Percentiles rank a stretch among this genome's conserved stretches.
These are phyloP conservation scores for Puma concolor DNA, from an alignment of 2,113 vertebrate species.

Conservation along the genomic window DNA sequence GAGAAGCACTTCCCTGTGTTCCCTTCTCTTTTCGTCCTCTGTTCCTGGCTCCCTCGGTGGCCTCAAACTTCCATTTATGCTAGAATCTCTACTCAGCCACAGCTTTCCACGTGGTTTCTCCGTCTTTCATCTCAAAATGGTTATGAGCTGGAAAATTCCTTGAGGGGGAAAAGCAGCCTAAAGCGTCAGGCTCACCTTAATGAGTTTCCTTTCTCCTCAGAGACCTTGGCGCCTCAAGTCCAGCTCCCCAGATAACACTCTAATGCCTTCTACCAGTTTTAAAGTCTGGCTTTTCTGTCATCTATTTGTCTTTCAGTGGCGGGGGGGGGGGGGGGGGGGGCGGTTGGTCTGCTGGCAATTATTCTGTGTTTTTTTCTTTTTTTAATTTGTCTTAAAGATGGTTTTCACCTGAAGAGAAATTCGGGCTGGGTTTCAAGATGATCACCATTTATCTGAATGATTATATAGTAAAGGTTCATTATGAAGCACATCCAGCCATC, in stretches of 20 bases:
- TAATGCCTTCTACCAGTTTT: background rate
- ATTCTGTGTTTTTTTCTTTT: too few species aligned
- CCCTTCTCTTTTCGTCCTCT: background rate
- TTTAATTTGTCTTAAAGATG: background rate
- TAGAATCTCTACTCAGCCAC: background rate
- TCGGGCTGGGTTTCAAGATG: background rate
- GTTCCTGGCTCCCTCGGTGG: background rate
- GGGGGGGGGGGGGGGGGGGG: background rate
- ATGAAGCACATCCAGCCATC: background rate
- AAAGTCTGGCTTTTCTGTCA: background rate
- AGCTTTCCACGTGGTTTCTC: background rate
- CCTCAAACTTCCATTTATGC: background rate
- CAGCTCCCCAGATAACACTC: background rate
- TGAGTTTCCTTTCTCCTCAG: background rate
- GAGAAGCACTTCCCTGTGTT: background rate
- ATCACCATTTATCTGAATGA: background rate
- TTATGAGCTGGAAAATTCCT: background rate
- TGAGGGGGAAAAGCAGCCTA: background rate
- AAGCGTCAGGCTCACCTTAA: background rate
- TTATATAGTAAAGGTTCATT: background rate
- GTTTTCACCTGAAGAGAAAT: background rate
- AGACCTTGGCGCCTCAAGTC: background rate
- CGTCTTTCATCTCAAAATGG: background rate
- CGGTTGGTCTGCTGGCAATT: background rate
- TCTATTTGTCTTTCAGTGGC: background rate